Evolutionary conservation across 2,888 invertebrate genomes (phyloP), one percentile per base, ranked within the genome.

Genomic region (Drosophila incognita): DNA sequence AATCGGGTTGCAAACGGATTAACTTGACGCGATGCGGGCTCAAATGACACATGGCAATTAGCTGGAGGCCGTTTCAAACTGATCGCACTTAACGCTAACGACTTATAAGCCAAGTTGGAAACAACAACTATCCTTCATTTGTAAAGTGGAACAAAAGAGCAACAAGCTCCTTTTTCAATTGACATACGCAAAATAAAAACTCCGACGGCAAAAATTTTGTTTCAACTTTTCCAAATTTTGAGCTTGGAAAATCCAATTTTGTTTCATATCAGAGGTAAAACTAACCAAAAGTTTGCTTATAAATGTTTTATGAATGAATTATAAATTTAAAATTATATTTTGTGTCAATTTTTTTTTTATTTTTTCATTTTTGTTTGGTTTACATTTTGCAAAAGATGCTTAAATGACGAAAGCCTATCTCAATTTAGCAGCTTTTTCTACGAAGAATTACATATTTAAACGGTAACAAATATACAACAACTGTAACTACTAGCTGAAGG

Each of bases 1-100:
- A 68, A 54, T 60, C 74, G 74, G 63, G 24, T 67, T 76, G 68
- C 66, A 51, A 82, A 69, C 75, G 86, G 83, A 83, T 80, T 83
- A 79, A 81, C 70, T 69, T 46, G 36, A 49, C 29, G 61, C 38
- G 54, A 69, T 79, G 72, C 79, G 73, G 65, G 63, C 66, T 58
- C 53, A 56, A 62, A 65, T 35, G 59, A 51, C 59, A 62, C 24
- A 52, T 51, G 66, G 63, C 65, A 63, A 82, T 80, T 80, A 75
- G 75, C 74, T 63, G 46, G 67, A 75, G 67, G 65, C 61, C 66
- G 31, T 40, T 40, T 27, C 31, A 21, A 68, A 72, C 60, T 59
- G 59, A 62, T 67, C 48, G 59, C 49, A 52, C 46, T 76, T 31
- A 51, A 69, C 35, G 36, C 31, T n/a, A 54, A 36, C 67, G 48